Evolutionary conservation across 1,140 invertebrate genomes (phyloP), one percentile per base, ranked within the genome.

Genomic region (Drosophila tsacasi): DNA sequence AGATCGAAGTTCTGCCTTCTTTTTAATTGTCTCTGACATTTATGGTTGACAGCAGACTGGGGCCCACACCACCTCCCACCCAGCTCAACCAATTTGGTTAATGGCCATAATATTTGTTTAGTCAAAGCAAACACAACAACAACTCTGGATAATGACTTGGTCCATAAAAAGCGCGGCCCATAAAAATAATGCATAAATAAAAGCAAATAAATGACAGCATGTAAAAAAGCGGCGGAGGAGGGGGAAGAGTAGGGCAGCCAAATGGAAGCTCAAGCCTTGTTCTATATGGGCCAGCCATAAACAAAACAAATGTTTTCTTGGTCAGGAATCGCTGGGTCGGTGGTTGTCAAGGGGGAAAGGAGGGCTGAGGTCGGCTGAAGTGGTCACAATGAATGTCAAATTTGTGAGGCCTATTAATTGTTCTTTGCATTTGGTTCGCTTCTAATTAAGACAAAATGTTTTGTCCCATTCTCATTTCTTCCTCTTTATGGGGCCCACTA

Each of bases 131-230:
- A 87, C 64, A 86, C 76, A 86, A 85, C 82, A 84, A 68, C 72
- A 83, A 71, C 46, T 39, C 77, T 25, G 69, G 64, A 87, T 87
- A 87, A 87, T 87, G 83, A 84, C 83, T 62, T 67, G 59, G 68
- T 60, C 73, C 83, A 87, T 87, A 89, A 87, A 87, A 86, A 87
- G 39, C 65, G 76, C 52, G 66, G 65, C 66, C 83, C 83, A 89
- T 87, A 87, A 89, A 89, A 87, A 84, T 87, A 87, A 87, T 87
- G 84, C 83, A 89, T 89, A 89, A 89, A 89, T 87, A 87, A 87
- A 81, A 83, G 84, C 83, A 87, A 87, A 89, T 87, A 87, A 89
- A 87, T 87, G 83, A 83, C 84, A 78, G 83, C 79, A 87, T 86
- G 79, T 86, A 87, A 67, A 86, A 71, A 78, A 62, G 59, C 46